Conservation (phyloP, 1,140 invertebrate species). For the Ericerus pela region DNA sequence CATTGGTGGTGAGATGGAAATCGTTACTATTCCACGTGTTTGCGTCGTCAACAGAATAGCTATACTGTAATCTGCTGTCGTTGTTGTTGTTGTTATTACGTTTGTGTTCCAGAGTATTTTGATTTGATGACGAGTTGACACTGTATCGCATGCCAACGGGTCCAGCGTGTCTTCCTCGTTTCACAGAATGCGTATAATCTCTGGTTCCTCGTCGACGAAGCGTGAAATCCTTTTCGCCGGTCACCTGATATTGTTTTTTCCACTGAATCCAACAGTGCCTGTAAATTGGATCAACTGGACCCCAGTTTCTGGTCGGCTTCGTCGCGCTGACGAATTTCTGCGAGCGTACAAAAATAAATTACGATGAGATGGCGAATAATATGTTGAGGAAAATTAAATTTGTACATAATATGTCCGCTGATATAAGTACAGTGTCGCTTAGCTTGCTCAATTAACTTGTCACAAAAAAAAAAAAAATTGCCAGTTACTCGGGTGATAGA, state of each 20-base stretch:
- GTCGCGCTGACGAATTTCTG: conserved; percentile 42
- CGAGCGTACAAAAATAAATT: too few relatives aligned
- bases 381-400: too few relatives aligned
- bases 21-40: neutral
- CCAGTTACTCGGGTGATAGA: too few relatives aligned
- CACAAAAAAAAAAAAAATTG: too few relatives aligned
- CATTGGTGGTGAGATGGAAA: neutral
- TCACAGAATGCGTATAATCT: conserved; percentile 43
- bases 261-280: conserved; percentile 43
- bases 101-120: neutral
- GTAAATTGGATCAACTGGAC: conserved; percentile 42
- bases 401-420: too few relatives aligned
- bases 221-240: conserved; percentile 40
- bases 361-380: too few relatives aligned
- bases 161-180: conserved; percentile 22
- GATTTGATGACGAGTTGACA: conserved; percentile 10
- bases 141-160: conserved; percentile 17
- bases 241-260: conserved; percentile 26
- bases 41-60: neutral
- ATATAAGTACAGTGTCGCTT: too few relatives aligned
- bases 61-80: neutral
- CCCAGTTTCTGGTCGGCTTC: conserved; percentile 42
- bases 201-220: conserved; percentile 39
- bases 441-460: too few relatives aligned
- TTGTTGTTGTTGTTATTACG: neutral